These are phyloP conservation scores for Labeo rohita DNA, from an alignment of 2,113 vertebrate species.

Conservation along the genomic window DNA sequence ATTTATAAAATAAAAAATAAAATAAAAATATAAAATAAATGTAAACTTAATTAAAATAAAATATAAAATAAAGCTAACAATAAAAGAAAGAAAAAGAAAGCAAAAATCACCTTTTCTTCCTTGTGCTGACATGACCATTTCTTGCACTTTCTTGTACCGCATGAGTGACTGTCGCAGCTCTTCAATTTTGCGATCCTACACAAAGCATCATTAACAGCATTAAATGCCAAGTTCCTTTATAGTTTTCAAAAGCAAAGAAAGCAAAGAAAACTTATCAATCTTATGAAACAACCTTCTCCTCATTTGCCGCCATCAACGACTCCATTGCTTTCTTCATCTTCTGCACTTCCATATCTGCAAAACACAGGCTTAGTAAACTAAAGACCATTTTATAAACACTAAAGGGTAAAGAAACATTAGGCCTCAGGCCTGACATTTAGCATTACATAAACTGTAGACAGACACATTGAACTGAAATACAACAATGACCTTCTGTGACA, in stretches of 20 bases:
- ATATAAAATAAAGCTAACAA: too few species aligned
- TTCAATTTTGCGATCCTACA: constrained; percentile 94
- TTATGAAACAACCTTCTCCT: constrained; percentile 72
- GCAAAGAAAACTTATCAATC: background rate
- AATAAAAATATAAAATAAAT: too few species aligned
- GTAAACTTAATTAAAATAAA: too few species aligned
- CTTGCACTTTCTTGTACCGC: constrained; percentile 94
- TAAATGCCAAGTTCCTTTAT: background rate
- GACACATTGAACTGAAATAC: constrained; percentile 13
- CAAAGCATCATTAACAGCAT: background rate
- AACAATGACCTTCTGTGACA: constrained; percentile 29
- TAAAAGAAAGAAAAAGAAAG: too few species aligned
- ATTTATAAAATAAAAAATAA: too few species aligned
- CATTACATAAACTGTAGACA: constrained; percentile 17
- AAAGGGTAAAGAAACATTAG: constrained; percentile 5
- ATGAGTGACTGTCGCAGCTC: constrained; percentile 90
- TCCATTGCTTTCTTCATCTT: constrained; percentile 96
- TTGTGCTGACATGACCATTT: constrained; percentile 86
- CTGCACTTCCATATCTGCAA: constrained; percentile 92
- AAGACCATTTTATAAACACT: background rate
- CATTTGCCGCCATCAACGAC: constrained; percentile 92
- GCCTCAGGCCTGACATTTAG: background rate
- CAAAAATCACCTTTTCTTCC: constrained; percentile 87
- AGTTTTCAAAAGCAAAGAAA: background rate
- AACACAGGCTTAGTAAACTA: constrained; percentile 24